Conservation (phyloP, 2,113 vertebrate genomes). For the Gadus chalcogrammus region DNA sequence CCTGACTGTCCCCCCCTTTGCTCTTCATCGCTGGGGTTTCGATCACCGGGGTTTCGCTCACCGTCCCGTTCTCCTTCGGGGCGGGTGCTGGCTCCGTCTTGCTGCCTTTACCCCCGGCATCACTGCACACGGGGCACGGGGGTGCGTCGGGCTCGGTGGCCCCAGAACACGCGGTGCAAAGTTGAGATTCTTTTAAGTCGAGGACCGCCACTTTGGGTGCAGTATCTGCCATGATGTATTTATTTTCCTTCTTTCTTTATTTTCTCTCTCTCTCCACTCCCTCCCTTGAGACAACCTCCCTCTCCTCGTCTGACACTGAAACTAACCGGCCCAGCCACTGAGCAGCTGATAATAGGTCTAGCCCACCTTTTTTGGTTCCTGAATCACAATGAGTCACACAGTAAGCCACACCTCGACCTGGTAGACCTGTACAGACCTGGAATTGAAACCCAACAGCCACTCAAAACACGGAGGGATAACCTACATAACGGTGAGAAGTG, state of each 20-base stretch:
- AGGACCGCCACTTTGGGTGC: slow-evolving; percentile 16
- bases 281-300: slow-evolving; percentile 16
- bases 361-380: slow-evolving; percentile 9
- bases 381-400: slow-evolving; percentile 13
- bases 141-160: not conserved
- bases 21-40: slow-evolving; percentile 1
- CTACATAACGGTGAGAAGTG: not conserved
- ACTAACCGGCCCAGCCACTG: not conserved
- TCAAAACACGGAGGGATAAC: not conserved
- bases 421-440: slow-evolving; percentile 1
- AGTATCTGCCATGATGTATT: slow-evolving; percentile 49
- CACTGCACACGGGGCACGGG: not conserved
- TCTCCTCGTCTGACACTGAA: not conserved
- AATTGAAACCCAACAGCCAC: too few species aligned
- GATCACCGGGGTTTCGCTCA: slow-evolving; percentile 4
- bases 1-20: slow-evolving; percentile 18
- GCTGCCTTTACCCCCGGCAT: slow-evolving; percentile 14
- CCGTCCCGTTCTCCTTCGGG: slow-evolving; percentile 32
- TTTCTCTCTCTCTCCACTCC: slow-evolving; percentile 25
- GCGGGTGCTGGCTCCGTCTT: slow-evolving; percentile 9
- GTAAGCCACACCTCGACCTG: slow-evolving; percentile 52
- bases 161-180: slow-evolving; percentile 9
- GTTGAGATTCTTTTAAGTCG: slow-evolving; percentile 2
- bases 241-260: not conserved
- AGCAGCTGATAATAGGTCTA: not conserved